Evolutionary conservation across 2,797 vertebrate species (phyloP).

Genomic region (Nannoperca obscura): DNA sequence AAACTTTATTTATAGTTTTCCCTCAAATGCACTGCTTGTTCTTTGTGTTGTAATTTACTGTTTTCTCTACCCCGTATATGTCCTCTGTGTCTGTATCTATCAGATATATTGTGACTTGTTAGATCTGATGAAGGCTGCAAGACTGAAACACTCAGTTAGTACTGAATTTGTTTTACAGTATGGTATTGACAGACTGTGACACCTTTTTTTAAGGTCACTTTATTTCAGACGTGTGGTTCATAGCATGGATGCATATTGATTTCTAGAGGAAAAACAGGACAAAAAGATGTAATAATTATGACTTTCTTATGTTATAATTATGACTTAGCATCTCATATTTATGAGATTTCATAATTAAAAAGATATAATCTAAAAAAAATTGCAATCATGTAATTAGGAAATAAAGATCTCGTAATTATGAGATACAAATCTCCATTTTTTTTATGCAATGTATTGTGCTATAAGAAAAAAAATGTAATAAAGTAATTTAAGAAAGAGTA

Average conservation of each 20-base stretch:
- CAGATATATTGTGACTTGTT: neutral
- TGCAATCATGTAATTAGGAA: neutral
- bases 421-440: neutral
- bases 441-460: neutral
- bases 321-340: too few species aligned
- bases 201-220: neutral
- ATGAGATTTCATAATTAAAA: too few species aligned
- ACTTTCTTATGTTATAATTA: too few species aligned
- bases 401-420: neutral
- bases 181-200: too few species aligned
- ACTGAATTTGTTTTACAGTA: neutral
- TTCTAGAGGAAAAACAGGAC: neutral
- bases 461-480: neutral
- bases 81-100: neutral
- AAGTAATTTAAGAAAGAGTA: neutral
- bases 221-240: neutral
- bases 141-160: neutral
- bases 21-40: neutral
- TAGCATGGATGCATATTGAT: neutral
- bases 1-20: conserved; percentile 10
- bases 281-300: neutral
- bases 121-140: neutral
- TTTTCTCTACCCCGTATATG: neutral
- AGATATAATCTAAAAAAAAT: neutral
- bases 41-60: neutral